Conservation (phyloP, 2,888 invertebrate genomes). For the Stenoptilia bipunctidactyla region DNA sequence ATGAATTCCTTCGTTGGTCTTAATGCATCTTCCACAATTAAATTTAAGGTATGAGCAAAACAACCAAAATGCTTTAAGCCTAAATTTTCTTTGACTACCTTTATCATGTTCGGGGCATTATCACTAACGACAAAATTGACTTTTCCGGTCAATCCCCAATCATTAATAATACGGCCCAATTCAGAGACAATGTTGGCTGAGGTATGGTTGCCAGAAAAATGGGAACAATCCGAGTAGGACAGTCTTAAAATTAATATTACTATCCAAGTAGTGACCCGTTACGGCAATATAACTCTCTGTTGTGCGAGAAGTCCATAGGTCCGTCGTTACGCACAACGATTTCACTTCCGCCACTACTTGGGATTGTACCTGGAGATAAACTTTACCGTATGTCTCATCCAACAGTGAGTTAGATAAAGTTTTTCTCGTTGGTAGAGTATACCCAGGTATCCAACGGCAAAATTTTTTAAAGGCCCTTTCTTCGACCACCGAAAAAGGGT, state of each 20-base stretch:
- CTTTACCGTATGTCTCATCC: slow-evolving; percentile 6
- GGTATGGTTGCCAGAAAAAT: slow-evolving; percentile 19
- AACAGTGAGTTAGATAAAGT: slow-evolving; percentile 15
- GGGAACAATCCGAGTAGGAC: slow-evolving; percentile 17
- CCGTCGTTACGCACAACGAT: slow-evolving; percentile 18
- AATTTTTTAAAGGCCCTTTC: slow-evolving; percentile 18
- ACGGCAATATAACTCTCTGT: slow-evolving; percentile 17
- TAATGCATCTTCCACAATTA: slow-evolving; percentile 12
- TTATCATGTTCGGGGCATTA: no score
- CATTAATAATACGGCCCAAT: slow-evolving; percentile 9
- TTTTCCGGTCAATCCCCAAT: slow-evolving; percentile 11
- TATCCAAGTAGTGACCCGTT: slow-evolving; percentile 20
- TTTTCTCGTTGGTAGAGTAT: slow-evolving; percentile 16
- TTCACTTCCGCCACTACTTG: slow-evolving; percentile 5
- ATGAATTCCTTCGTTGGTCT: slow-evolving; percentile 1
- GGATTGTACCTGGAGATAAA: no score
- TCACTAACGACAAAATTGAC: slow-evolving; percentile 15
- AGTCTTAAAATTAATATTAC: slow-evolving; percentile 16
- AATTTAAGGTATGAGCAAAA: slow-evolving; percentile 6
- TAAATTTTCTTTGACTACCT: slow-evolving; percentile 10
- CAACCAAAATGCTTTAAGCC: slow-evolving; percentile 18
- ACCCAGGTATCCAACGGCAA: slow-evolving; percentile 19
- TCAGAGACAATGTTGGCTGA: slow-evolving; percentile 16
- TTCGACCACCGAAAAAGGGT: slow-evolving; percentile 19
- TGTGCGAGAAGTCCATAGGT: slow-evolving; percentile 20